Evolutionary conservation across 2,888 invertebrate genomes (phyloP), one percentile per base, ranked within the genome.

Genomic region (Lasioglossum calceatum): DNA sequence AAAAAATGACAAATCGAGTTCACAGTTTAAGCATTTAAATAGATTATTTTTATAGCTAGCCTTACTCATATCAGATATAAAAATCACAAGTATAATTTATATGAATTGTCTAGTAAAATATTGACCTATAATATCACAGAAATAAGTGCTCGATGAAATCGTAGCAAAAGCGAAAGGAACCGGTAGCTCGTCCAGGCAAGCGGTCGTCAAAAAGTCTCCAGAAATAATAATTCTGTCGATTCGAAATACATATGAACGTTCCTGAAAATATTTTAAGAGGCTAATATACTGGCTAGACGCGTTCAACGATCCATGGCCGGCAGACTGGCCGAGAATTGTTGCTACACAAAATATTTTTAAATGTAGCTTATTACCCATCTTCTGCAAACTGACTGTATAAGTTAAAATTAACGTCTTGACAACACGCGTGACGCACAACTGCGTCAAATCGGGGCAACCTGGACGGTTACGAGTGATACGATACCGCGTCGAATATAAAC

Each of bases 341-440:
- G 71, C 78, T 67, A 27, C 58, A 47, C 1, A 19, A 71, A 81
- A 81, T 83, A 83, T 83, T 81, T 83, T 81, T 81, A 76, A 83
- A 83, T 42, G 61, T 61, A 10, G 72, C 81, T 81, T 71, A 81
- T 76, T 81, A 64, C 81, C 81, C 71, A 23, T 76, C 72, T 47
- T 44, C 71, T 58, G 61, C 72, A 76, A 83, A 81, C 81, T 27
- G 72, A 72, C 36, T 81, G 72, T 76, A 72, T 64, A 81, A 81
- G 76, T 83, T 81, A 83, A 83, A 83, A 81, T 76, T 81, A 83
- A 81, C 81, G 4, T 36, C 72, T 81, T 64, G 83, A 83, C 81
- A 81, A 81, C 75, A 71, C 50, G 7, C 27, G 70, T 83, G 83
- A 83, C 83, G 83, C 81, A 81, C 44, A 44, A 73, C 72, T 27